Evolutionary conservation across 2,888 invertebrate species (phyloP), one percentile per base, ranked within the genome.

Genomic region (Tiliacea aurago): DNA sequence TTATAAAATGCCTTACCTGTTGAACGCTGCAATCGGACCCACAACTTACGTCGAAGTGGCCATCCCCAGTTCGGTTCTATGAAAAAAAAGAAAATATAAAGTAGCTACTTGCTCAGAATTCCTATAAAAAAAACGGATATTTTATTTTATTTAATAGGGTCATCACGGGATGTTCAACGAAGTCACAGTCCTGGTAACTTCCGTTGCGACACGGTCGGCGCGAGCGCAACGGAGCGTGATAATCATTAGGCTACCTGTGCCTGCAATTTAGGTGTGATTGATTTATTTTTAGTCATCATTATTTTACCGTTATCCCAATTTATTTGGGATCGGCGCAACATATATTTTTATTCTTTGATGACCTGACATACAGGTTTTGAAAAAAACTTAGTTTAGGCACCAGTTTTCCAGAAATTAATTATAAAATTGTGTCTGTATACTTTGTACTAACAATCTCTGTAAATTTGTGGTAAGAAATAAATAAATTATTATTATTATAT

Each of bases 51-150:
- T 97, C 97, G 86, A 97, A 97, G 88, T 97, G 97, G n/a, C 96
- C 97, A 86, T 97, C 97, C 84, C 97, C 97, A 80, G 98, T 97
- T 85, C 97, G 97, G 91, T 97, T 98, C 98, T 98, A 97, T 23
- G 90, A 90, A 75, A 69, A 47, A 67, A 67, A 47, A 23, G 15
- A 45, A n/a, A n/a, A 0, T 49, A 59, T 58, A 61, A 56, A 59
- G 28, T 41, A 65, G 7, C 28, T 45, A 51, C 18, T 23, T 41
- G 18, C 55, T 15, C 18, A 33, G n/a, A 62, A 56, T 47, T 80
- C n/a, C 23, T 80, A 66, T 61, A 61, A 2, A 28, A n/a, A 63
- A 68, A 82, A 76, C 67, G 63, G 71, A 70, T 78, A 81, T 85
- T 83, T 81, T 78, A 81, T 85, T 83, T 81, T 69, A 78, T 84